Conservation (phyloP, 2,888 invertebrate species). For the Odontothrips loti region DNA sequence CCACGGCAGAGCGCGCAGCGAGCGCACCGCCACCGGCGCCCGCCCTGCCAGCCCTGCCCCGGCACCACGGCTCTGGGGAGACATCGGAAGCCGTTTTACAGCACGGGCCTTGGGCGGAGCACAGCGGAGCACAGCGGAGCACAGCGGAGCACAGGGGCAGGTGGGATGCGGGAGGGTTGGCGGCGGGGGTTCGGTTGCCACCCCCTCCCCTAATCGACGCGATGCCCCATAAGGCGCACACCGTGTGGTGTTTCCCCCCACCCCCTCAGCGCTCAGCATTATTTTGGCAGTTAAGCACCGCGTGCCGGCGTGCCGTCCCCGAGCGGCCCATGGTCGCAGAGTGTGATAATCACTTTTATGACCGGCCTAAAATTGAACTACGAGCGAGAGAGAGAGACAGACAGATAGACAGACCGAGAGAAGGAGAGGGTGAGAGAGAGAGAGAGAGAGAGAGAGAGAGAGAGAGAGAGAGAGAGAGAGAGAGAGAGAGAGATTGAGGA, state of each 20-base stretch:
- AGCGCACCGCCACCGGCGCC: not conserved
- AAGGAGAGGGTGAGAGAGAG: no score
- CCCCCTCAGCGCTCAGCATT: no score
- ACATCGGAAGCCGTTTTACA: conserved; percentile 19
- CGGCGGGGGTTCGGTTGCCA: not conserved
- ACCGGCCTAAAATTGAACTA: not conserved
- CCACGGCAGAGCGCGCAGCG: not conserved
- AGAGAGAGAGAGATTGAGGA: not conserved
- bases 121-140: not conserved
- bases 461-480: no score
- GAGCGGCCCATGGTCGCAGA: not conserved
- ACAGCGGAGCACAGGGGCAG: not conserved
- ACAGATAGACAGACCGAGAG: no score
- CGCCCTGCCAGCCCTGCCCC: not conserved
- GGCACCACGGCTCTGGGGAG: not conserved
- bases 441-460: not conserved
- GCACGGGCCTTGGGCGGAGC: not conserved
- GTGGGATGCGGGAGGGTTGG: not conserved
- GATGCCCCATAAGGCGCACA: not conserved
- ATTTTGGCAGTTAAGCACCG: no score
- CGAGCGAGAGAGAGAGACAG: not conserved
- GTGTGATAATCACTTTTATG: conserved; percentile 6
- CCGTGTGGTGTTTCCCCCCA: not conserved
- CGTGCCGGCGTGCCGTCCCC: not conserved
- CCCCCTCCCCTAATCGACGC: not conserved